phyloP scores from a whole-genome alignment of 2,797 vertebrate species.

The Gobio occitaniae region DNA sequence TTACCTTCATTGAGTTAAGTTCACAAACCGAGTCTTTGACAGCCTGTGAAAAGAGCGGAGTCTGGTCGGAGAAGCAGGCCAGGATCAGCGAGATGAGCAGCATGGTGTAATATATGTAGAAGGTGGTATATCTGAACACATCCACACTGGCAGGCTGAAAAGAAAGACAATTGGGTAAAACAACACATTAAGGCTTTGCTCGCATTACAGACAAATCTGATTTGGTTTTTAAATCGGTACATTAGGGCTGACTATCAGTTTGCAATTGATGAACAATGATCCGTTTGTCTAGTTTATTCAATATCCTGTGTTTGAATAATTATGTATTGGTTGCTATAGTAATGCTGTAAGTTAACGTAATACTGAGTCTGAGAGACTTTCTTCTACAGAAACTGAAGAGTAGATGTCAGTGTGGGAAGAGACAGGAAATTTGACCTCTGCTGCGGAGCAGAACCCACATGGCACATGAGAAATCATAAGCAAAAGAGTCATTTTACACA shows the following conservation, averaged over 20 bases:
- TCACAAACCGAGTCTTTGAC: constrained; percentile 85
- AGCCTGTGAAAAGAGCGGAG: constrained; percentile 89
- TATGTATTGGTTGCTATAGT: background rate
- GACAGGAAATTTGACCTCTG: background rate
- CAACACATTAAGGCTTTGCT: background rate
- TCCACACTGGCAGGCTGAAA: constrained; percentile 72
- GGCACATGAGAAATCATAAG: background rate
- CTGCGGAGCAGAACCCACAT: background rate
- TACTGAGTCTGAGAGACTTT: background rate
- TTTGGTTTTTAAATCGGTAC: background rate
- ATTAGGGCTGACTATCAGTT: background rate
- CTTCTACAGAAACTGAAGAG: background rate
- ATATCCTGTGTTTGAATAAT: background rate
- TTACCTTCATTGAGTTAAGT: background rate
- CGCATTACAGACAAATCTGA: background rate
- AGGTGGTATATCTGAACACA: constrained; percentile 85
- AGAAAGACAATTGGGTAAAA: background rate
- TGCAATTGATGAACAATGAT: background rate
- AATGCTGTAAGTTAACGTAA: background rate
- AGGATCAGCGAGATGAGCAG: constrained; percentile 85
- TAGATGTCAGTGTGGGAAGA: background rate
- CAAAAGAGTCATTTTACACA: background rate
- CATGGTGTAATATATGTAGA: constrained; percentile 87
- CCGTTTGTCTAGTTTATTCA: background rate
- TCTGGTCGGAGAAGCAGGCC: constrained; percentile 85